Base-by-base conservation (phyloP, 2,888 invertebrate genomes). In the Antitype chi region DNA sequence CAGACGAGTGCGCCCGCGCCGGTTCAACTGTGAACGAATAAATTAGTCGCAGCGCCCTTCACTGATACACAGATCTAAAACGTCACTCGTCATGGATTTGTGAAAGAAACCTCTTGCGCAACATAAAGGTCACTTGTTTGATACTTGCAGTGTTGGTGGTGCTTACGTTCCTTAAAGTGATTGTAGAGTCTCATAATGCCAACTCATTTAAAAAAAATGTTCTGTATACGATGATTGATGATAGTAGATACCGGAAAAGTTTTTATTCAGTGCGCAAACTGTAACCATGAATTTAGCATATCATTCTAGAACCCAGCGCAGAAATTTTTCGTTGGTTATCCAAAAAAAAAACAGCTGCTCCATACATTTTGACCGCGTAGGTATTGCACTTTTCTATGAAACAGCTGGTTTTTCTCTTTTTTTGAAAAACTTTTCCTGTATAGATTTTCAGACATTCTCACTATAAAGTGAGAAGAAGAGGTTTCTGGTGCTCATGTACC, bases 1-100 rank as follows among this genome's bases (percentile, higher is more conserved):
- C 74, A 59, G 70, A 80, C 88, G 63, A 66, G 87, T 82, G 85
- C 81, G 81, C 68, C 85, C 60, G 73, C 76, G 81, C 57, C 52
- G 76, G 74, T 75, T 80, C 59, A 86, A 80, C 78, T 80, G 64
- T 82, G 76, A 74, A 77, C 89, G 82, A 78, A 80, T 84, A 87
- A 85, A 84, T 88, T 85, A 82, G 78, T 75, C 60, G 28, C 55
- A 82, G 75, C 78, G 83, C 88, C 87, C 89, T 88, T 88, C 81
- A 88, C 88, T 80, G 81, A 82, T 81, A 85, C 70, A 60, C 60
- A 63, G 68, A 76, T 80, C 66, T 71, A 70, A 72, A 74, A 76
- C 76, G 76, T 80, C 78, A 70, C 67, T 59, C 78, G 78, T 80
- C 77, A 73, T 80, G 64, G 75, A 76, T 78, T 81, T 81, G 75